These are phyloP conservation scores for Chaetodon auriga DNA, from an alignment of 2,113 vertebrate genomes.

Conservation along the genomic window DNA sequence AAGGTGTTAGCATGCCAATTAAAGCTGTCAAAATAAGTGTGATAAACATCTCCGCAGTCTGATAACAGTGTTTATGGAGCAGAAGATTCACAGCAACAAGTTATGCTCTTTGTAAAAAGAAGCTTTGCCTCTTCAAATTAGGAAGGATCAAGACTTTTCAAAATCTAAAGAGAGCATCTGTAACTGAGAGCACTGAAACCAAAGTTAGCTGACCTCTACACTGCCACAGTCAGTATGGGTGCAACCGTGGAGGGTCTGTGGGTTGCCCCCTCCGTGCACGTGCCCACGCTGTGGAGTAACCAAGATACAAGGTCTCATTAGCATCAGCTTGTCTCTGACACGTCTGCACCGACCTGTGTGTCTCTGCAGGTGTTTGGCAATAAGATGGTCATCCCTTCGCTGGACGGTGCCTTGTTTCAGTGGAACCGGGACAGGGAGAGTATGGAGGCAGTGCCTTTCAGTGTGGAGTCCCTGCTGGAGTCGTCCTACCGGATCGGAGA, in stretches of 20 bases:
- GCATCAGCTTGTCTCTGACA: background rate
- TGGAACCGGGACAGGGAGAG: slow-evolving; percentile 97
- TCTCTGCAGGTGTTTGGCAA: slow-evolving; percentile 93
- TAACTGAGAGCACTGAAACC: background rate
- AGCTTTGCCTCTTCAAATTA: background rate
- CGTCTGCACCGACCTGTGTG: background rate
- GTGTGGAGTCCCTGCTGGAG: slow-evolving; percentile 96
- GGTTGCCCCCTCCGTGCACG: background rate
- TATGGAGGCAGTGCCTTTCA: slow-evolving; percentile 98
- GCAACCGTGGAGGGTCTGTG: too few relatives aligned
- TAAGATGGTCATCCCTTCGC: slow-evolving; percentile 97
- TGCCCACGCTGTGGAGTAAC: background rate
- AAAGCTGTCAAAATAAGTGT: too few relatives aligned
- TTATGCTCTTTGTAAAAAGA: too few relatives aligned
- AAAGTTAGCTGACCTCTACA: background rate
- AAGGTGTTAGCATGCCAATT: too few relatives aligned
- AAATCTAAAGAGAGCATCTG: too few relatives aligned
- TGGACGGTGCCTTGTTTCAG: slow-evolving; percentile 98
- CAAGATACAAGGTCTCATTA: too few relatives aligned
- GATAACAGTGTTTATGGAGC: too few relatives aligned
- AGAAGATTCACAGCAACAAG: too few relatives aligned
- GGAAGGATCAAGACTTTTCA: too few relatives aligned
- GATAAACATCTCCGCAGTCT: too few relatives aligned
- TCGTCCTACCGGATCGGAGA: slow-evolving; percentile 96
- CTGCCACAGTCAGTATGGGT: too few relatives aligned